Base-by-base conservation (phyloP, 2,888 invertebrate genomes). In the Ornithoptera alexandrae region DNA sequence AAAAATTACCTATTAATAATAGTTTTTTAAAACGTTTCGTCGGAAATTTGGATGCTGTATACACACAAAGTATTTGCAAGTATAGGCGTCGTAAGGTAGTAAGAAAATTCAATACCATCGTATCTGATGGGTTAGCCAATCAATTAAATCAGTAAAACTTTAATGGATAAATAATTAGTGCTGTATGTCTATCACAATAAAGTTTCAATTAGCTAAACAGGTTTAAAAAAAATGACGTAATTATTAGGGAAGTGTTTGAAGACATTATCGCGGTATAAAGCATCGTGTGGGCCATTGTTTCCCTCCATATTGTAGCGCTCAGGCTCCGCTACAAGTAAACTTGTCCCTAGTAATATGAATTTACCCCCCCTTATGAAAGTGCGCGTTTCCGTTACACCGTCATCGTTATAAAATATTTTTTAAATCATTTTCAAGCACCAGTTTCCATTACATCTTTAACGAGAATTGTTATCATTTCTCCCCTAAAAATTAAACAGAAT, bases 311-410 rank as follows among this genome's bases (percentile, higher is more conserved):
- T 68, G 68, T 71, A 65, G 39, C 8, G 65, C 62, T 30, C 71
- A 66, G 67, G 70, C 61, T 65, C 64, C 63, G 70, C 70, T 67
- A 71, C 70, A 71, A 71, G 70, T 71, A 72, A 70, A 74, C 15
- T 78, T 80, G 15, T 81, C 79, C 81, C 81, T 70, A 6, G 57
- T 83, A 78, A 82, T 85, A 85, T 85, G 82, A 83, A 84, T 83
- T 83, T 81, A 82, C 79, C 87, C 46, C 87, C 46, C 83, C 81
- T 83, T 81, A 80, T 77, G 77, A 74, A 71, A 57, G 65, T 62
- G 78, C 58, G 53, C n/a, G 82, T 76, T 69, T 80, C 72, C 88
- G 78, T 75, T 82, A 67, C 53, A 72, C 36, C 30, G n/a, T 50
- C 50, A 30, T 62, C 53, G 58, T 67, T 46, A 46, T 4, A 10